Conservation (phyloP, 37 sponge, comb jelly and placozoan species). For the Spongilla lacustris region DNA sequence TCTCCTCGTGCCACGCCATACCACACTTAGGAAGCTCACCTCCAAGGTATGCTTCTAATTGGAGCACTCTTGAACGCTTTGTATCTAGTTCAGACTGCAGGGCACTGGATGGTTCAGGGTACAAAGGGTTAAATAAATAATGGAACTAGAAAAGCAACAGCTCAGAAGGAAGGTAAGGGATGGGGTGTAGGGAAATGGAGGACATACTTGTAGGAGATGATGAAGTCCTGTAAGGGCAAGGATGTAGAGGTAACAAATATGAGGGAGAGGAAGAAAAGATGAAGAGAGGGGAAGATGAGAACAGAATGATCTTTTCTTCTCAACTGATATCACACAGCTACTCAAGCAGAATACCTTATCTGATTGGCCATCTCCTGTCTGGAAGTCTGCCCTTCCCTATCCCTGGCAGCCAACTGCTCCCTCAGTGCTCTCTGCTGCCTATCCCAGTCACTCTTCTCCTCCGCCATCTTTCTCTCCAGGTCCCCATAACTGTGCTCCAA, state of each 20-base stretch:
- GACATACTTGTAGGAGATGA: too few species aligned
- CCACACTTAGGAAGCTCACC: conserved; percentile 40
- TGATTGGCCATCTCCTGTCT: not conserved
- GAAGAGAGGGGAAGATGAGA: too few species aligned
- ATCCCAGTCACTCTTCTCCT: conserved; percentile 4
- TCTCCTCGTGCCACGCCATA: conserved; percentile 52
- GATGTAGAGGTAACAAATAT: too few species aligned
- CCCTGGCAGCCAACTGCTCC: not conserved
- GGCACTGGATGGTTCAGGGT: not conserved
- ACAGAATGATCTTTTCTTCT: too few species aligned
- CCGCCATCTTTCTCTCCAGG: not conserved
- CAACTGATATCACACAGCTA: too few species aligned
- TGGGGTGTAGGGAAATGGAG: too few species aligned
- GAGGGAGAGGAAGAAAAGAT: too few species aligned
- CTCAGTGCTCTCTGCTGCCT: not conserved
- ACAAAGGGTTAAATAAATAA: too few species aligned
- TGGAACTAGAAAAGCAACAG: too few species aligned
- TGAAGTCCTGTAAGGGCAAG: too few species aligned
- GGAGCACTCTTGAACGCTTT: not conserved
- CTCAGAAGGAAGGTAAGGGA: too few species aligned
- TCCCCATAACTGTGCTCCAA: not conserved
- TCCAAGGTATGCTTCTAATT: conserved; percentile 58
- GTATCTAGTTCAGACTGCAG: conserved; percentile 1
- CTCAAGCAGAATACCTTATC: not conserved
- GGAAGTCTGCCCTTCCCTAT: not conserved